Base-by-base conservation (phyloP, 2,888 invertebrate species). In the Epirrhoe alternata region DNA sequence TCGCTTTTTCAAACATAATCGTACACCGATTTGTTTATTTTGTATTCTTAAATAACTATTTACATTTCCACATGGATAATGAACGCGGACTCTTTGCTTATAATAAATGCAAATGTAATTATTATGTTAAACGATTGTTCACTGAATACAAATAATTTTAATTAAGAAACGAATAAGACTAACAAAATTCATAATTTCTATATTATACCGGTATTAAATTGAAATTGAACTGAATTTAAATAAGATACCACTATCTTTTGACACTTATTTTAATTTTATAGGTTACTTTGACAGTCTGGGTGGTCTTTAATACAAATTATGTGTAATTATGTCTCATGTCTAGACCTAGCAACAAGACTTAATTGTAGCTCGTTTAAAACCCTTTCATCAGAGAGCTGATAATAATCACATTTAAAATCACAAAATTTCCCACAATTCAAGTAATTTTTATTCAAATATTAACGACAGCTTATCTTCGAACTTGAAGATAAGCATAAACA, bases 1-100 rank as follows among this genome's bases (percentile, higher is more conserved):
- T 74, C 77, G 78, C 77, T 78, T 78, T 85, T 83, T 80, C 54
- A 66, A 61, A 53, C 53, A 66, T 70, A 60, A 70, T 70, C 57
- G 54, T 63, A 60, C 54, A 68, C 60, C 38, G 57, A 69, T 70
- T 69, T 62, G 65, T 70, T 59, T 42, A 68, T 63, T 68, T 64
- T 57, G 54, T 64, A 68, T 67, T 59, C 60, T 30, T 52, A 70
- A 73, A 74, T 69, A 45, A 61, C 61, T 53, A 73, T 71, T 72
- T 68, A 59, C 68, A 72, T 73, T 64, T 50, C 30, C 5, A 62
- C 31, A 38, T 61, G 62, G 59, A 24, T 64, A 67, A 66, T 61
- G 53, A 42, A 60, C 53, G 47, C 59, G 59, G 58, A 35, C 53
- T 52, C 42, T 38, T 64, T 65, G 50, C 50, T 30, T 31, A 30